Percentiles rank a stretch among this genome's conserved stretches.
Evolutionary conservation across 2,888 invertebrate genomes (phyloP).

Genomic region (Trachelus iudaicus): DNA sequence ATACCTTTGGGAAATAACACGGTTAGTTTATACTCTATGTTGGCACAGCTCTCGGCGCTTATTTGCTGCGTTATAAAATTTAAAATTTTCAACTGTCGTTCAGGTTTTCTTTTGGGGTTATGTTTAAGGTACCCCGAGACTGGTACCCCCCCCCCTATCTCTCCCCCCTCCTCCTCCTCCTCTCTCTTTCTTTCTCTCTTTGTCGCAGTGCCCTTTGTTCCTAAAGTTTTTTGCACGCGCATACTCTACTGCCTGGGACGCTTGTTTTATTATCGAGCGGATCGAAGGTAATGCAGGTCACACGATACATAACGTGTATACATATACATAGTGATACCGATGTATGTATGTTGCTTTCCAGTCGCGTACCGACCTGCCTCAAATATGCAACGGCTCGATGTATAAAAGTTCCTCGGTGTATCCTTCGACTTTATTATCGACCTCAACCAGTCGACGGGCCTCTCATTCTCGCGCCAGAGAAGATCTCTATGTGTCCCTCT

Average conservation of each 20-base stretch:
- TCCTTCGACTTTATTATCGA: not conserved
- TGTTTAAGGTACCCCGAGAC: not conserved
- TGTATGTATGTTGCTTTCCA: conserved; percentile 28
- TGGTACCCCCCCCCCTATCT: too few species aligned
- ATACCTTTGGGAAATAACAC: not conserved
- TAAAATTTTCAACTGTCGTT: not conserved
- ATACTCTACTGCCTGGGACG: not conserved
- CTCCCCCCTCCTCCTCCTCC: too few species aligned
- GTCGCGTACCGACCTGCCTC: conserved; percentile 58
- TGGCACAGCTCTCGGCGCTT: not conserved
- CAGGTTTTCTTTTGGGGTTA: not conserved
- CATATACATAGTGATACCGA: not conserved
- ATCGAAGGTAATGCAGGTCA: conserved; percentile 54
- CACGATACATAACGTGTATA: conserved; percentile 25
- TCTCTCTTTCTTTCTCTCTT: conserved; percentile 24
- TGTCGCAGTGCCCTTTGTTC: conserved; percentile 38
- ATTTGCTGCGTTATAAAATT: not conserved
- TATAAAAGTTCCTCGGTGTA: not conserved
- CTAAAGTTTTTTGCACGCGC: not conserved
- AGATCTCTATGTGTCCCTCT: not conserved
- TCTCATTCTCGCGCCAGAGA: conserved; percentile 5
- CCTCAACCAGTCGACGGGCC: not conserved
- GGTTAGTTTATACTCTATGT: not conserved
- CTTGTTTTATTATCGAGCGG: conserved; percentile 35
- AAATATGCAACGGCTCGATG: conserved; percentile 29